These are phyloP conservation scores for Chionis minor DNA, from an alignment of 2,113 vertebrate species.

Conservation along the genomic window DNA sequence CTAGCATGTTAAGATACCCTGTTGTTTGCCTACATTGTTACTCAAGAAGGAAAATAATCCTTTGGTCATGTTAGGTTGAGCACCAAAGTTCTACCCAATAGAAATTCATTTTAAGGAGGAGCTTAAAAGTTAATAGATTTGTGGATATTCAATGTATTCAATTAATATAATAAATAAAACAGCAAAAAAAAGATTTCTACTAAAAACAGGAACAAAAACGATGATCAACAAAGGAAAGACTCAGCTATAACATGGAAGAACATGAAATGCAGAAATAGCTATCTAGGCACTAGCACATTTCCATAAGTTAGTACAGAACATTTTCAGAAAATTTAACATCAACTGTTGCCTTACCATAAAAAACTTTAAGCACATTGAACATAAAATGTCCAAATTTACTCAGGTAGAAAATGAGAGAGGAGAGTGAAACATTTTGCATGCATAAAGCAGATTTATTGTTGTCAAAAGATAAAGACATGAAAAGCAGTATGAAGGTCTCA, in stretches of 20 bases:
- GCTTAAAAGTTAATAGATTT: not conserved
- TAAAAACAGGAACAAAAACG: not conserved
- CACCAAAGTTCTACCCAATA: not conserved
- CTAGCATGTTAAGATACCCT: not conserved
- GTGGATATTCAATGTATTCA: not conserved
- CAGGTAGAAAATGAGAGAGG: not conserved
- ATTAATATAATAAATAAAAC: not conserved
- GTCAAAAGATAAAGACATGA: not conserved
- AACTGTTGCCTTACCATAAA: not conserved
- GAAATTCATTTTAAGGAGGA: not conserved
- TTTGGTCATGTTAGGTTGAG: not conserved
- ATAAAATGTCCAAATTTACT: not conserved
- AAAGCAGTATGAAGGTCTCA: not conserved
- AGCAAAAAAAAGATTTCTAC: not conserved
- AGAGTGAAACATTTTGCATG: not conserved
- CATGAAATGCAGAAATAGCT: not conserved
- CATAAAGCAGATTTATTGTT: not conserved
- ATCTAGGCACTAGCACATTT: not conserved
- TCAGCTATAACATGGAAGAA: not conserved
- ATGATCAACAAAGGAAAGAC: not conserved
- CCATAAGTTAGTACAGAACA: not conserved
- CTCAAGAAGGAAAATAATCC: not conserved
- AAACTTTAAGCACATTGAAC: not conserved
- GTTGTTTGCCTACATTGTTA: not conserved
- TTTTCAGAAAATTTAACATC: not conserved